Conservation (phyloP, 2,113 vertebrate species). For the Enhydra lutris region DNA sequence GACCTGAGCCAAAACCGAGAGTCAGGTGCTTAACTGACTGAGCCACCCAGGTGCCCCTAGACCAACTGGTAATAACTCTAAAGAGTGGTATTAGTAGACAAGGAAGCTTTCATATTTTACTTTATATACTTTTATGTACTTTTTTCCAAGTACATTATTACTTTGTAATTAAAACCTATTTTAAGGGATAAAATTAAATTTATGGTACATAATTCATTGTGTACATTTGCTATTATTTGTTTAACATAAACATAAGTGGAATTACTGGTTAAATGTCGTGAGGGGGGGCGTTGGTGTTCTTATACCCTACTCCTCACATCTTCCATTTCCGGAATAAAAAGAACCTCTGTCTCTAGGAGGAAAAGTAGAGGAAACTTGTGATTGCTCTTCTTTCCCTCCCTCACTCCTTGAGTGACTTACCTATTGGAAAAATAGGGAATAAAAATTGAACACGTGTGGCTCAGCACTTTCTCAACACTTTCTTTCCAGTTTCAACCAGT, state of each 20-base stretch:
- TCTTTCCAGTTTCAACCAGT: background rate
- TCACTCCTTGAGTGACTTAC: background rate
- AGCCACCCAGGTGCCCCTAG: background rate
- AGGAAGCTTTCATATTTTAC: background rate
- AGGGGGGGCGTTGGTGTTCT: background rate
- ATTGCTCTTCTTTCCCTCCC: background rate
- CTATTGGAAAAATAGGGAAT: background rate
- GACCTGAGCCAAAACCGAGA: background rate
- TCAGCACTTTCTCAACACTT: background rate
- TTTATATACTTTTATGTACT: background rate
- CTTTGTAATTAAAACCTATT: background rate
- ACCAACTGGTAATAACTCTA: background rate
- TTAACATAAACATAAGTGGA: background rate
- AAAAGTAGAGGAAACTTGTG: background rate
- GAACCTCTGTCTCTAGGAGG: background rate
- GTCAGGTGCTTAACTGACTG: background rate
- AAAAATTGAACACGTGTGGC: background rate
- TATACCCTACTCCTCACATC: background rate
- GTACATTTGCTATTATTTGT: background rate
- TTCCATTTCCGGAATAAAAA: background rate
- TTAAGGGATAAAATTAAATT: slow-evolving; percentile 7
- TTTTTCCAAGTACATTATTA: background rate
- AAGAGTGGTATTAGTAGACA: background rate
- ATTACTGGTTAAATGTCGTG: background rate
- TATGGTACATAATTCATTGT: background rate